A percentile compares a stretch with the other conserved stretches of the same genome.
These are phyloP conservation scores for Coptodon bakossiorum DNA, from an alignment of 2,113 vertebrate species.

Conservation along the genomic window DNA sequence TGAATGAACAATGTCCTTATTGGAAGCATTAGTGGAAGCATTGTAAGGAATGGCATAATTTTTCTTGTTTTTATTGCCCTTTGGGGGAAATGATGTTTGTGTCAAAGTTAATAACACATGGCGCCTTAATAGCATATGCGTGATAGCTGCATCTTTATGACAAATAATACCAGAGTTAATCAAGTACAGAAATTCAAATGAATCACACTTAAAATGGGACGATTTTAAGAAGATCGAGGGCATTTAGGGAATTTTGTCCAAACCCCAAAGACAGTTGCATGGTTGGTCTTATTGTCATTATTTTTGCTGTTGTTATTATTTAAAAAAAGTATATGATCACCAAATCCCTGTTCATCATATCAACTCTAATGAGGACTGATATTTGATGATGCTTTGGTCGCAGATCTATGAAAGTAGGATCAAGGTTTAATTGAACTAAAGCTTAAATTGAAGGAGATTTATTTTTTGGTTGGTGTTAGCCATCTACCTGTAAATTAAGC, in stretches of 20 bases:
- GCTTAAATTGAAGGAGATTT: neutral
- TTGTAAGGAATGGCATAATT: neutral
- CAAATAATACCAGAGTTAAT: neutral
- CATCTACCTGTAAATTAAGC: neutral
- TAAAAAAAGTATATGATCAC: neutral
- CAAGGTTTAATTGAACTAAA: neutral
- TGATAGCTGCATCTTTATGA: neutral
- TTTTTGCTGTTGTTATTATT: neutral
- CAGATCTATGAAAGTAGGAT: neutral
- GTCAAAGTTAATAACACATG: neutral
- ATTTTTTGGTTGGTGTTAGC: neutral
- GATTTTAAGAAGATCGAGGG: accelerated
- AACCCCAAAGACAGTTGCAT: neutral
- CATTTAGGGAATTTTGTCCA: neutral
- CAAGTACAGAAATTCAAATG: neutral
- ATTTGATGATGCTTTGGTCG: neutral
- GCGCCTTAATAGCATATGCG: neutral
- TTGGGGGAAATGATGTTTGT: neutral
- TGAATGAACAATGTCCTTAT: neutral
- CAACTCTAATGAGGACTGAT: neutral
- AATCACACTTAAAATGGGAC: neutral
- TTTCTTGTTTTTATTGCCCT: neutral
- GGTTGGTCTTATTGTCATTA: neutral
- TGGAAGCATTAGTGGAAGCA: neutral
- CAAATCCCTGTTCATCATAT: neutral